Evolutionary conservation across 2,888 invertebrate genomes (phyloP).

Genomic region (Neoaliturus tenellus): DNA sequence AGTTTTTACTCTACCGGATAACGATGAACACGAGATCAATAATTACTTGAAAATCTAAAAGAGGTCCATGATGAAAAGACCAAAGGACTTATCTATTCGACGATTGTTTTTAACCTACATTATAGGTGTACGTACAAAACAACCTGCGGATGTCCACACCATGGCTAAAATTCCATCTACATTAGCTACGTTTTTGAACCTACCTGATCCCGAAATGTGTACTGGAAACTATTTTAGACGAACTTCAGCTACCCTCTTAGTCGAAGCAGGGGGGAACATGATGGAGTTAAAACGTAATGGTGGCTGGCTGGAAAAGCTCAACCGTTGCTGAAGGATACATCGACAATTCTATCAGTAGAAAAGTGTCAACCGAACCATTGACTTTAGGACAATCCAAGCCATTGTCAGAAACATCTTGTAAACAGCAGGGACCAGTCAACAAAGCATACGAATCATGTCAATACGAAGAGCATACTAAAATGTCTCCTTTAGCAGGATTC

Average conservation of each 20-base stretch:
- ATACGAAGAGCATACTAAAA: background rate
- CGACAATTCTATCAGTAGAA: background rate
- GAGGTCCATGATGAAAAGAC: background rate
- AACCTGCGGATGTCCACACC: background rate
- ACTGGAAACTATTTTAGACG: conserved; percentile 20
- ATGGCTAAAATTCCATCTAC: background rate
- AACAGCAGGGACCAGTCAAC: background rate
- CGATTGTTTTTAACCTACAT: background rate
- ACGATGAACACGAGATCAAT: background rate
- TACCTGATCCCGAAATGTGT: background rate
- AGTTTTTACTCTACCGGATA: background rate
- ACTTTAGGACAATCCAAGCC: conserved; percentile 8
- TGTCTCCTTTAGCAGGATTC: background rate
- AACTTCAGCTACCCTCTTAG: conserved; percentile 30
- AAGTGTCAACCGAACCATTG: background rate
- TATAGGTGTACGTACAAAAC: background rate
- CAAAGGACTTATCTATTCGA: background rate
- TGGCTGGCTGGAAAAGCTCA: conserved; percentile 21
- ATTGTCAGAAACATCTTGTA: background rate
- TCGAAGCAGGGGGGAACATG: conserved; percentile 27
- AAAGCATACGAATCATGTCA: background rate
- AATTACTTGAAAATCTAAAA: background rate
- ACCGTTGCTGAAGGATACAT: conserved; percentile 34
- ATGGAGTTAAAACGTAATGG: conserved; percentile 23
- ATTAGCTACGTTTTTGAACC: conserved; percentile 7